Base-by-base conservation (phyloP, 2,888 invertebrate genomes). In the Biston betularia region DNA sequence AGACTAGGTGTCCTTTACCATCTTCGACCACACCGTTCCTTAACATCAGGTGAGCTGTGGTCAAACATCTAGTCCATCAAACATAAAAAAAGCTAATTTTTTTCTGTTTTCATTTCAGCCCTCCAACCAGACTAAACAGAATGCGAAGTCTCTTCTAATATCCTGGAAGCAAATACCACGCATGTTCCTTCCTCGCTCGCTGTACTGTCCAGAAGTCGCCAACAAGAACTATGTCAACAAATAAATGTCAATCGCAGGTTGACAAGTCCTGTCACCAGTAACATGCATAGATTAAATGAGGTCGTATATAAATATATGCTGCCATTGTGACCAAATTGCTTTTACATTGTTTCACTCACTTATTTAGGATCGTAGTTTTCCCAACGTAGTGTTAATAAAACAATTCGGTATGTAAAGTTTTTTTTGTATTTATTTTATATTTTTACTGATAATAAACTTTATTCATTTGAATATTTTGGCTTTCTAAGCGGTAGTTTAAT, bases 101-200 rank as follows among this genome's bases (percentile, higher is more conserved):
- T 12, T 50, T 49, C n/a, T 54, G 45, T 63, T 61, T 76, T 77
- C 72, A 68, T 85, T 86, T 62, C 90, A 90, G 89, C 69, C 71
- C 8, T 75, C 73, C 52, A 74, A 63, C 61, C 77, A 77, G 67
- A 79, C 77, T 15, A 85, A 79, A 67, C 73, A 74, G 66, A 84
- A 77, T 57, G 79, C 82, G 61, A 86, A 88, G 68, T 87, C 87
- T 2, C 75, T 89, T 72, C 78, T 79, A 12, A 77, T 88, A 53
- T 82, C 88, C 7, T 89, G 92, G 89, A 89, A 88, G 73, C 81
- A 87, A 76, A 82, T 93, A 45, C 84, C 89, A 2, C 82, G 85
- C 62, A 77, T 88, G 61, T 83, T 93, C 65, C 76, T 90, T 62
- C 89, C 90, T 4, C 85, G 83, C 69, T 73, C 83, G 4, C 71